Base-by-base conservation (phyloP, 2,888 invertebrate species). In the Scaptomyza reducta region DNA sequence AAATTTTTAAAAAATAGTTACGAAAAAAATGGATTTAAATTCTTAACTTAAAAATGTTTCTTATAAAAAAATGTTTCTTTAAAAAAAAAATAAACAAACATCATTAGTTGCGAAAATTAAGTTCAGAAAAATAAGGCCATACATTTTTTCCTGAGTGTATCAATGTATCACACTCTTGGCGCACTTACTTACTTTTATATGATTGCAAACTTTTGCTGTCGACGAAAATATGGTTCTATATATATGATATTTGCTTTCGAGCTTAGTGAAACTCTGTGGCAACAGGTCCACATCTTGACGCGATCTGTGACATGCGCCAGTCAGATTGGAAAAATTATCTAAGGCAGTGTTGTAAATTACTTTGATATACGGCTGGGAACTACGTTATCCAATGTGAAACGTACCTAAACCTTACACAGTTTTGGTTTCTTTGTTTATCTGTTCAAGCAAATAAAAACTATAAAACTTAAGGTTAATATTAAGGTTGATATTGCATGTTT, bases 301-400 rank as follows among this genome's bases (percentile, higher is more conserved):
- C 29, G 41, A 25, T 3, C 5, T 14, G 29, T 74, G 67, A 67
- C 73, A 68, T 63, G 57, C 57, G 54, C 54, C 72, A 59, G 45
- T 40, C 46, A 41, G 57, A 61, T 38, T 46, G 51, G 31, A 27
- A 29, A 35, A 41, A 31, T 42, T 35, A 49, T 35, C 45, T 45
- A 41, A 59, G 46, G 14, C 44, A 13, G 31, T 33, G 35, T 3
- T 53, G 44, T 27, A 44, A 57, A 55, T 58, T 40, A 22, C 25
- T 29, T n/a, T 69, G 35, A 74, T 63, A 56, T 69, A 57, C 45
- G 14, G 67, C 68, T 66, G 67, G 45, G 57, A 71, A 66, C 16
- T 27, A 55, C 6, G 45, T 29, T 40, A 11, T 18, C 22, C 18
- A 38, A 46, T 18, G 3, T 42, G n/a, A 38, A 16, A 33, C 9